Evolutionary conservation across 2,797 vertebrate genomes (phyloP), one percentile per base, ranked within the genome.

Genomic region (Furcifer pardalis): DNA sequence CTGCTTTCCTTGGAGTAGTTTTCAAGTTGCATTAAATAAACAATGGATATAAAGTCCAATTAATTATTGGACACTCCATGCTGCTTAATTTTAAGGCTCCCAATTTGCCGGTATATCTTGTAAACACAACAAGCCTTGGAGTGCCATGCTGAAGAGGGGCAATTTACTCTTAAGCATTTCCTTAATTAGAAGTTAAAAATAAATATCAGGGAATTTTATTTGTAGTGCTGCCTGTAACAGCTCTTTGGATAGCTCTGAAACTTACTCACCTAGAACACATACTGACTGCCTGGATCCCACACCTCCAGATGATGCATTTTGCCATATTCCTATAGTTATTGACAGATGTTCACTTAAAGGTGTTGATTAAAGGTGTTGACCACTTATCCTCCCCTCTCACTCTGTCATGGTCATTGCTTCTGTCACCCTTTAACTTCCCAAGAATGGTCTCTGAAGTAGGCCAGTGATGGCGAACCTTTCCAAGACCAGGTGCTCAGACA

Each of bases 1-100:
- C 72, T 91, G n/a, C 87, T 89, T 94, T 93, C 32, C 83, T 89
- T 92, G 92, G 94, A 46, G 7, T 91, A 91, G 90, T 92, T 92
- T 94, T 91, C 89, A 93, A 95, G 92, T 96, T 94, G 87, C 85
- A 90, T 93, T 95, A 94, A 94, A 94, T 94, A 94, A 96, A 93
- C 94, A 93, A 94, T 87, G 92, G 87, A 88, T 92, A 89, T 95
- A 87, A 93, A 94, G 91, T 91, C 88, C 93, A 94, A 95, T 96
- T 95, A 96, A 96, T 95, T 95, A 95, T 92, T 94, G 94, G 95
- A 95, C 93, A 95, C 91, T 94, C 91, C 91, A 94, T 95, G 95
- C 94, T 95, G 90, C 89, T 95, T 96, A 95, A 93, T 95, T 96
- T 96, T 95, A 96, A 92, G 92, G 87, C 94, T 95, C 94, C 94